phyloP scores from a whole-genome alignment of 2,888 invertebrate genomes.

The Parasteatoda lunata region DNA sequence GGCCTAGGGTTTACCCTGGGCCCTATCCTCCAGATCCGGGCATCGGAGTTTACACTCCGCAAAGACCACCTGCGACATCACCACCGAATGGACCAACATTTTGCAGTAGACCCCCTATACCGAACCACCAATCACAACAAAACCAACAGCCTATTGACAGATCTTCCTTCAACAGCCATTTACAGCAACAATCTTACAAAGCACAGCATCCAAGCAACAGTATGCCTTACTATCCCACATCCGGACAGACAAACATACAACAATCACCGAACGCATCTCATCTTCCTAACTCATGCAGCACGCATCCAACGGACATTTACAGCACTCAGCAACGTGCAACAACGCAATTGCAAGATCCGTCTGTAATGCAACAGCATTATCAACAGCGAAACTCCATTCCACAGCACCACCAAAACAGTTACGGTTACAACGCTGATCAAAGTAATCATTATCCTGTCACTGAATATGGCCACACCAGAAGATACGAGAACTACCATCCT shows the following conservation, averaged over 20 bases:
- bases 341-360: conserved; percentile 41
- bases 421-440: conserved; percentile 26
- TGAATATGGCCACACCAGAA: conserved; percentile 34
- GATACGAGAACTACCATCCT: conserved; percentile 40
- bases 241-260: conserved; percentile 37
- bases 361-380: conserved; percentile 48
- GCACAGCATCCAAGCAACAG: conserved; percentile 47
- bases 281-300: conserved; percentile 51
- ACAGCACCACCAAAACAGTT: conserved; percentile 31
- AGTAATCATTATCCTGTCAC: conserved; percentile 22
- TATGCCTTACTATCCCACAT: conserved; percentile 46
- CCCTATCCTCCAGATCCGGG: conserved; percentile 61
- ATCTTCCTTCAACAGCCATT: conserved; percentile 28
- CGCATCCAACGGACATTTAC: conserved; percentile 48
- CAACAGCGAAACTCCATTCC: conserved; percentile 36
- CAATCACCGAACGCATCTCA: conserved; percentile 18
- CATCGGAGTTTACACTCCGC: conserved; percentile 59
- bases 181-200: conserved; percentile 50
- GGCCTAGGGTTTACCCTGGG: conserved; percentile 46
- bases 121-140: conserved; percentile 40
- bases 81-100: conserved; percentile 54
- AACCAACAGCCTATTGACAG: conserved; percentile 28
- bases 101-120: conserved; percentile 59
- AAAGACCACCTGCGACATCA: conserved; percentile 41
- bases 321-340: conserved; percentile 37